These are phyloP conservation scores for Catharus minimus DNA, from an alignment of 2,113 vertebrate genomes.

Conservation along the genomic window DNA sequence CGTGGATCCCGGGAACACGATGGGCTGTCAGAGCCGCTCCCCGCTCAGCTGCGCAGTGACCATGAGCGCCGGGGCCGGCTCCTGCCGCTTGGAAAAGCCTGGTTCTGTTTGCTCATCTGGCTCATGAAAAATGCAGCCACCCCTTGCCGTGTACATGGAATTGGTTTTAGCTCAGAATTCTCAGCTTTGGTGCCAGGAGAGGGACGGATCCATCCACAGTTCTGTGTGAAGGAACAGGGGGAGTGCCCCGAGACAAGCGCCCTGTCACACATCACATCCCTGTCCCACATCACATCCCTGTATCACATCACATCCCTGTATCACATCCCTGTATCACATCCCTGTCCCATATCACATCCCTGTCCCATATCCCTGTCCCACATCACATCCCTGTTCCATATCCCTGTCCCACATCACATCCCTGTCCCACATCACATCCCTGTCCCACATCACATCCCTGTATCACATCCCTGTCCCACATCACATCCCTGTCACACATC, in stretches of 20 bases:
- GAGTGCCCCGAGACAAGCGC: fast-evolving
- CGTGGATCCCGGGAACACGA: background rate
- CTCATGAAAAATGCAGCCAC: slow-evolving; percentile 66
- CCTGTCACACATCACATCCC: background rate
- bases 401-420: background rate
- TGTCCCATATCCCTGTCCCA: background rate
- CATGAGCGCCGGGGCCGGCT: background rate
- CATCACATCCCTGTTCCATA: background rate
- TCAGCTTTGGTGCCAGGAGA: background rate
- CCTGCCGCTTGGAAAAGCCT: background rate
- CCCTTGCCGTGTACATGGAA: slow-evolving; percentile 15
- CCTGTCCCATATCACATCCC: background rate
- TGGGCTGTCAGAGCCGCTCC: slow-evolving; percentile 37
- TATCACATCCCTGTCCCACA: background rate
- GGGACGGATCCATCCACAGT: background rate
- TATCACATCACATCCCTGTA: background rate
- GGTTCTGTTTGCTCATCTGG: slow-evolving; percentile 35
- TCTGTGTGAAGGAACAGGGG: fast-evolving
- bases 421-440: background rate
- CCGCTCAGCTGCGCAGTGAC: slow-evolving; percentile 7
- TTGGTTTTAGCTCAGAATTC: slow-evolving; percentile 56
- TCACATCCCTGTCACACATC: background rate
- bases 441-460: background rate
- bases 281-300: no score
- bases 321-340: background rate